phyloP scores from a whole-genome alignment of 2,888 invertebrate species.

The Agrochola macilenta region DNA sequence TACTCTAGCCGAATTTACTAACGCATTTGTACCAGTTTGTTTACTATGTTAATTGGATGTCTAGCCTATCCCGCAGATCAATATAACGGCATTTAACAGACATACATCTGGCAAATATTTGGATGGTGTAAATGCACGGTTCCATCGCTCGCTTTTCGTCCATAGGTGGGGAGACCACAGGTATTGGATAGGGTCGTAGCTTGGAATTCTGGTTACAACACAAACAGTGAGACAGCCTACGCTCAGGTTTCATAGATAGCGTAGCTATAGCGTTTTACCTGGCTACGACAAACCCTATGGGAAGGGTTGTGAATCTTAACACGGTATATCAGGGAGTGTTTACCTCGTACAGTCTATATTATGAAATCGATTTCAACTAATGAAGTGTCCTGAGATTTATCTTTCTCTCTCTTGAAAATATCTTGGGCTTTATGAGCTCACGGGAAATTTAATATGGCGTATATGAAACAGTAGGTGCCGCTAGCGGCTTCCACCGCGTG shows the following conservation, averaged over 20 bases:
- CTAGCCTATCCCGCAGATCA: conserved; percentile 58
- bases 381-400: neutral
- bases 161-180: conserved; percentile 5
- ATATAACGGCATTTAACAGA: conserved; percentile 60
- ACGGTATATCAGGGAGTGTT: neutral
- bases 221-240: conserved; percentile 24
- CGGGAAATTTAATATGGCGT: conserved; percentile 13
- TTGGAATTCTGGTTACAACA: conserved; percentile 34
- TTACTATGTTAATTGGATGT: conserved; percentile 54
- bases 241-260: conserved; percentile 27
- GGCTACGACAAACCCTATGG: neutral
- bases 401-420: neutral
- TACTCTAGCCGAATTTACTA: neutral
- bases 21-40: conserved; percentile 28
- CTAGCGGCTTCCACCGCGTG: too few species aligned
- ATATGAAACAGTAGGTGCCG: neutral
- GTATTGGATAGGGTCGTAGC: conserved; percentile 9
- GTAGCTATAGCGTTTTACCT: neutral
- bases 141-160: conserved; percentile 6
- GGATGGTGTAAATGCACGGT: conserved; percentile 20
- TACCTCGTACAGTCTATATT: neutral
- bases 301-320: neutral
- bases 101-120: conserved; percentile 60
- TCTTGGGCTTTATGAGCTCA: neutral
- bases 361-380: neutral